These are phyloP conservation scores for Vireo griseus DNA, from an alignment of 2,797 vertebrate genomes.

Conservation along the genomic window DNA sequence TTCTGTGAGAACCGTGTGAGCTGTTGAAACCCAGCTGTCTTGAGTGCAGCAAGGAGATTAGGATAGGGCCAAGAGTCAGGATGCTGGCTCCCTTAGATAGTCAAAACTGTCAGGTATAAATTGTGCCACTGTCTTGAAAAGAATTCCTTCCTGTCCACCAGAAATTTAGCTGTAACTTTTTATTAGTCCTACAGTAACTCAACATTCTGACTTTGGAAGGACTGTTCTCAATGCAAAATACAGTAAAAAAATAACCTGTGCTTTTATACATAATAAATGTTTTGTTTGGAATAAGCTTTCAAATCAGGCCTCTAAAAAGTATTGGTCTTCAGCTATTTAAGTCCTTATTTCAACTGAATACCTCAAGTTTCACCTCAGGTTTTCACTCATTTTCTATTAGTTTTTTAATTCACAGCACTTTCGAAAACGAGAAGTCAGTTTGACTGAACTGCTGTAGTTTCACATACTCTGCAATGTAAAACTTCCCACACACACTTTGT, in stretches of 20 bases:
- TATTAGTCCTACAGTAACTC: neutral
- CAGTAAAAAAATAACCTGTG: neutral
- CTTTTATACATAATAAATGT: neutral
- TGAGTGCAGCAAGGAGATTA: neutral
- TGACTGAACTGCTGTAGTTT: neutral
- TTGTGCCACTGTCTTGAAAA: neutral
- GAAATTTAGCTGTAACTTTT: slow-evolving; percentile 6
- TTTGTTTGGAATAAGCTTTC: neutral
- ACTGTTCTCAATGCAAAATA: neutral
- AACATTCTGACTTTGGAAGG: neutral
- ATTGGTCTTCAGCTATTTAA: neutral
- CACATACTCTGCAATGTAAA: neutral
- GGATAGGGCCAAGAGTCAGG: neutral
- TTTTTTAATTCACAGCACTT: neutral
- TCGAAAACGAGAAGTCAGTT: neutral
- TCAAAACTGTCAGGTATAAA: slow-evolving; percentile 28
- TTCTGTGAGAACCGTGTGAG: neutral
- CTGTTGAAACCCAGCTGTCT: neutral
- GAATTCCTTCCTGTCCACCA: neutral
- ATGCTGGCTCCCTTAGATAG: neutral
- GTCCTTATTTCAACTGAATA: neutral
- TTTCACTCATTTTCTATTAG: neutral
- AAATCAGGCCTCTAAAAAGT: neutral
- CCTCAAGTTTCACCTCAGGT: neutral
- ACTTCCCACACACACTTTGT: neutral